Evolutionary conservation across 2,888 invertebrate species (phyloP), one percentile per base, ranked within the genome.

Genomic region (Hybos culiciformis): DNA sequence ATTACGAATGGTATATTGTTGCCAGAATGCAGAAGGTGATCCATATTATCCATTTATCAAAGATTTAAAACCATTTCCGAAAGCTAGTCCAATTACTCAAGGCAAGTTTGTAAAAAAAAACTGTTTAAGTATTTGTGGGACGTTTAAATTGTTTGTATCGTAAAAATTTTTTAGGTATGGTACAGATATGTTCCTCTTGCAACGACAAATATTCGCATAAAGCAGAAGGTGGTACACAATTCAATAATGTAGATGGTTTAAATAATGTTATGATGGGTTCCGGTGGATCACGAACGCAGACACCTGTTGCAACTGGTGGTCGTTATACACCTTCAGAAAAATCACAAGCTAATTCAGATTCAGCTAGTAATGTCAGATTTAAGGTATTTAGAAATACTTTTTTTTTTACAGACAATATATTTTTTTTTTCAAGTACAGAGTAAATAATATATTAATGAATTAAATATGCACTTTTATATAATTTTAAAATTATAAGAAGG

Each of bases 21-120:
- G 83, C 60, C 76, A 82, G 41, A 86, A 87, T 67, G 78, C 81
- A 1, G 87, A 87, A 59, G 72, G 83, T 45, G 90, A 92, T 66
- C 85, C 90, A 41, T 91, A 83, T 66, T 92, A 86, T 69, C 88
- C 92, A 12, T 88, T 88, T 66, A 83, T 93, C 46, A 81, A 81
- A 58, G 75, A 78, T 54, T 69, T 88, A 57, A 80, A 80, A 66
- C 78, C 84, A 46, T 84, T 83, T 50, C 77, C 79, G 41, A 88
- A 88, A 56, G 84, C 91, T 57, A 83, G 85, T 68, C 86, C 90
- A 31, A 83, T 92, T 54, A 87, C 85, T 46, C 84, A 88, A 70
- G 91, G 87, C 68, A 66, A 61, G 56, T 53, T 41, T 7, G 17
- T 12, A 26, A 26, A 26, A 26, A 26, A 12, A 26, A 12, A 23